Evolutionary conservation across 2,888 invertebrate genomes (phyloP), one percentile per base, ranked within the genome.

Genomic region (Erebia palarica): DNA sequence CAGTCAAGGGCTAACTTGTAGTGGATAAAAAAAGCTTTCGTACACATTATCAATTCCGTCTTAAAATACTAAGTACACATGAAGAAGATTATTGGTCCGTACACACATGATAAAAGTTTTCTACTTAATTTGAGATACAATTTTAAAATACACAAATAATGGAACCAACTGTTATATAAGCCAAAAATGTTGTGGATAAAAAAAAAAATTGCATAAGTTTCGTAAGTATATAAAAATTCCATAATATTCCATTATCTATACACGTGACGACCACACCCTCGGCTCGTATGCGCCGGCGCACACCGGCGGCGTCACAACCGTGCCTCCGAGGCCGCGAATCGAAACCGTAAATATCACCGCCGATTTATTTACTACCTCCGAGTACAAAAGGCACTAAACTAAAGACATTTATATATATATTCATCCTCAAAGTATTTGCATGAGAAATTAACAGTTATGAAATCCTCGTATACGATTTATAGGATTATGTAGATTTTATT

Each of bases 271-370:
- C 85, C 87, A 85, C 87, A 83, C 89, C 86, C 83, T 82, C 84
- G 69, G 9, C 71, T 67, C 70, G 68, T 42, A 64, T 76, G 68
- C 70, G 73, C 75, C 8, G 74, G 71, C 71, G 73, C 71, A 81
- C n/a, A n/a, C n/a, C n/a, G n/a, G n/a, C n/a, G n/a, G n/a, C 88
- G 86, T 90, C 89, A 90, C 72, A 73, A 83, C 80, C 89, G 81
- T 83, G 90, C 87, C 90, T 86, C 85, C 83, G 65, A 76, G 21
- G 57, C 57, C 27, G 21, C 9, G 27, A 21, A 4, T 21, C 21
- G 27, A 13, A 57, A 13, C 57, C 3, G 36, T 59, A 59, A 58
- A 27, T 59, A n/a, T 59, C 36, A 14, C 36, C 36, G 36, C 58
- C 36, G 36, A 59, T 36, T 59, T 59, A 36, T 59, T 59, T 59